Evolutionary conservation across 2,113 vertebrate species (phyloP), one percentile per base, ranked within the genome.

Genomic region (Columba janthina): DNA sequence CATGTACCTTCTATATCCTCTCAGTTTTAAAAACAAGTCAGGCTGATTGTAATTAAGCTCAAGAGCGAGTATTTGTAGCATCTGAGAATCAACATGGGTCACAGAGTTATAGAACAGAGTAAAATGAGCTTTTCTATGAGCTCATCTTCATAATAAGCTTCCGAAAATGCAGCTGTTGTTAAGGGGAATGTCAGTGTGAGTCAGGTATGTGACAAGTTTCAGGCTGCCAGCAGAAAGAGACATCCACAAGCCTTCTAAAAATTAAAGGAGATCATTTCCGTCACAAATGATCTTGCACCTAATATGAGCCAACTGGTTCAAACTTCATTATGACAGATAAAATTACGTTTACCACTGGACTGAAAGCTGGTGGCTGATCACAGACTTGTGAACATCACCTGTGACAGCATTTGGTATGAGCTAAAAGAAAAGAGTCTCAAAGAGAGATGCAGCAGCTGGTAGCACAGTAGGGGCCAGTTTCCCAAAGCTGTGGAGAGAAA

Each of bases 271-370:
- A 93, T 92, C 0, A 53, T 87, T 92, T 91, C 54, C 6, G 66
- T 84, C 89, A 90, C 53, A 74, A 94, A 84, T n/a, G 42, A 26
- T 77, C 88, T 70, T 81, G 64, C 34, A 89, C n/a, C 62, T 91
- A 91, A 72, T 72, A 79, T 13, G 17, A 82, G 57, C 66, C 69
- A 89, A 87, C 28, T 67, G 61, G 57, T 85, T 72, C 38, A 69
- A 87, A 76, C n/a, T 44, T 95, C 70, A 50, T 92, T 69, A 87
- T 42, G 87, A 82, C 87, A 94, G 78, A 93, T 65, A 82, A 87
- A 87, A 93, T 94, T 88, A 57, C 61, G 26, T 82, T 91, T 91
- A 93, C 71, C 85, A 40, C 71, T 18, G 66, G 75, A 38, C 50
- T 90, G 90, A 85, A 66, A 85, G 80, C 73, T 90, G 84, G 80